phyloP scores from a whole-genome alignment of 2,888 invertebrate genomes.

The Drosophila infuscata region DNA sequence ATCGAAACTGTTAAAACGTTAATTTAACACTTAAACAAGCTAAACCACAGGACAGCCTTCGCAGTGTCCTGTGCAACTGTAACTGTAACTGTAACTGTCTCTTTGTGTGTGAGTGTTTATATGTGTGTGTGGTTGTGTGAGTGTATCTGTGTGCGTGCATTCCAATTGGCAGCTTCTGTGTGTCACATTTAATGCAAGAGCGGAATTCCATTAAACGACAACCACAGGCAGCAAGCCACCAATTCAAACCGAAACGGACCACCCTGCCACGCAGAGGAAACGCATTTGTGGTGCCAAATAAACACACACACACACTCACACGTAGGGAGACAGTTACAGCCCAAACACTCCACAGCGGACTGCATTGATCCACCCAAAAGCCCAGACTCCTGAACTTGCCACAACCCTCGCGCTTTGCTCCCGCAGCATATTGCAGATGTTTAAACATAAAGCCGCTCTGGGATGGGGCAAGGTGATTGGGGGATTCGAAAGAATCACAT shows the following conservation, averaged over 20 bases:
- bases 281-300: slow-evolving; percentile 81
- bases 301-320: slow-evolving; percentile 51
- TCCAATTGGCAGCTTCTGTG: slow-evolving; percentile 74
- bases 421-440: slow-evolving; percentile 77
- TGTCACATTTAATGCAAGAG: slow-evolving; percentile 80
- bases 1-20: slow-evolving; percentile 78
- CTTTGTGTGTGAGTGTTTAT: not conserved
- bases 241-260: slow-evolving; percentile 52
- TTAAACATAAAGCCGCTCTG: slow-evolving; percentile 56
- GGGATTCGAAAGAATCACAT: slow-evolving; percentile 63
- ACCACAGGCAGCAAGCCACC: slow-evolving; percentile 78
- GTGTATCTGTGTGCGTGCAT: slow-evolving; percentile 29
- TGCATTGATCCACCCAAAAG: slow-evolving; percentile 59
- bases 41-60: slow-evolving; percentile 69
- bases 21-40: slow-evolving; percentile 82
- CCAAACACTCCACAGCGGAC: slow-evolving; percentile 35
- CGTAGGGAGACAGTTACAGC: slow-evolving; percentile 19
- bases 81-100: slow-evolving; percentile 44
- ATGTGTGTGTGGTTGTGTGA: slow-evolving; percentile 9
- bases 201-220: slow-evolving; percentile 82
- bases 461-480: slow-evolving; percentile 15
- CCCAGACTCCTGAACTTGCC: slow-evolving; percentile 23
- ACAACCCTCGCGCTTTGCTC: slow-evolving; percentile 10
- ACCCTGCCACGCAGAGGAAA: slow-evolving; percentile 61
- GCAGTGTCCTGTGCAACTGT: slow-evolving; percentile 52